Evolutionary conservation across 2,113 vertebrate genomes (phyloP).

Genomic region (Manacus vitellinus): DNA sequence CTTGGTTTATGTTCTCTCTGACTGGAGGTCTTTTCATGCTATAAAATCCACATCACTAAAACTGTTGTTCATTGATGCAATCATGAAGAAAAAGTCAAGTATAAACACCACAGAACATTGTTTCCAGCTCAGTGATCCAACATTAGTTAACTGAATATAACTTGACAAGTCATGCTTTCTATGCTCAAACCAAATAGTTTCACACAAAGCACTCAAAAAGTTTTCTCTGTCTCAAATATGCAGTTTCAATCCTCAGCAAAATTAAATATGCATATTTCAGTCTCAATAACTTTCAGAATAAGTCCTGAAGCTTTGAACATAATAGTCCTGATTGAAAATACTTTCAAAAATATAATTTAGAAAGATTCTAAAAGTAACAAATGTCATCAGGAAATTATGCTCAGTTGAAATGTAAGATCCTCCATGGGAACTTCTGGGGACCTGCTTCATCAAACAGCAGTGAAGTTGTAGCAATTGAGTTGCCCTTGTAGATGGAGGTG

Average conservation of each 20-base stretch:
- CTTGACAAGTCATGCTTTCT: conserved; percentile 49
- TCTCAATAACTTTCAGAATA: not conserved
- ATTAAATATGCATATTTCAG: not conserved
- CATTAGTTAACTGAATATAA: conserved; percentile 48
- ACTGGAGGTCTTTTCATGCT: conserved; percentile 52
- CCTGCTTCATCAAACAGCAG: not conserved
- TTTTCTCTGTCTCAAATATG: not conserved
- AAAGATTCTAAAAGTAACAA: not conserved
- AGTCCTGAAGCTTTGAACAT: not conserved
- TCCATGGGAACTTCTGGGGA: not conserved
- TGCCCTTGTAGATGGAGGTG: not conserved
- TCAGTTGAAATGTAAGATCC: not conserved
- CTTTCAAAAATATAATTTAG: not conserved
- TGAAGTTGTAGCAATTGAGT: not conserved
- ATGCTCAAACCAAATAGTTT: not conserved
- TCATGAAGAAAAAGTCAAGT: conserved; percentile 73
- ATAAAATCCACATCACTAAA: conserved; percentile 62
- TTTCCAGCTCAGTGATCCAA: conserved; percentile 59
- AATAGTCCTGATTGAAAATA: not conserved
- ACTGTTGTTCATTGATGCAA: conserved; percentile 71
- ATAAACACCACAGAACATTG: conserved; percentile 62
- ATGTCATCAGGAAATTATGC: not conserved
- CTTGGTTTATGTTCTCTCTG: conserved; percentile 14
- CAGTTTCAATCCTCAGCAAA: not conserved
- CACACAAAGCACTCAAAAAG: not conserved